Evolutionary conservation across 2,888 invertebrate genomes (phyloP), one percentile per base, ranked within the genome.

Genomic region (Ichneumoninae sp.): DNA sequence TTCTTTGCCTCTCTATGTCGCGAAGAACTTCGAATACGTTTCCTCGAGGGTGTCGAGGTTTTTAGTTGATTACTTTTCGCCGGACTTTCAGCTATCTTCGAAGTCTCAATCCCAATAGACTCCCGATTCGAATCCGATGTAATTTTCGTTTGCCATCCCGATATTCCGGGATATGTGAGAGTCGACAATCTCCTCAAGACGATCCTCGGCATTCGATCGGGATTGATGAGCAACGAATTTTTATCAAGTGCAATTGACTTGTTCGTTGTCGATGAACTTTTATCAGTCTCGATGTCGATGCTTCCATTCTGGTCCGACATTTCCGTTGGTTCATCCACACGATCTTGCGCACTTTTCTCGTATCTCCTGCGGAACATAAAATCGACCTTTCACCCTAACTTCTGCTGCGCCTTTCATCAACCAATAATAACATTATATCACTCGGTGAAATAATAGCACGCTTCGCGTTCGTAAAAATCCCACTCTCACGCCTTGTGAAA

Each of bases 101-200:
- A 16, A 6, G 13, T 3, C 40, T 73, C 57, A 26, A 16, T 57
- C 26, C 13, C 13, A 33, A 6, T 6, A 19, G 54, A 1, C 19
- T 54, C 40, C 40, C 16, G 3, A 22, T 19, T 54, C 44, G 44
- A 70, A 52, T 70, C 33, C 40, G 40, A n/a, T 8, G 52, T 1
- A 3, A 36, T 1, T 36, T 19, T 54, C 19, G 36, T 36, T 19
- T n/a, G 40, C 57, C 19, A 63, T 19, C 52, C 44, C 30, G 77
- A 74, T 69, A 82, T 83, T 65, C 83, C 86, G 7, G 91, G 87
- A 86, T 89, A 89, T 47, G 88, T 89, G 16, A 90, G 87, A n/a
- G 86, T 68, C 4, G 92, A 89, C 8, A 92, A 50, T 88, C 91
- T 88, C 1, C 89, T 86, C 0, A 92, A 83, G 52, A 90, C 85